A percentile compares a stretch with the other conserved stretches of the same genome.
phyloP scores from a whole-genome alignment of 2,888 invertebrate species.

The Thera obeliscata region DNA sequence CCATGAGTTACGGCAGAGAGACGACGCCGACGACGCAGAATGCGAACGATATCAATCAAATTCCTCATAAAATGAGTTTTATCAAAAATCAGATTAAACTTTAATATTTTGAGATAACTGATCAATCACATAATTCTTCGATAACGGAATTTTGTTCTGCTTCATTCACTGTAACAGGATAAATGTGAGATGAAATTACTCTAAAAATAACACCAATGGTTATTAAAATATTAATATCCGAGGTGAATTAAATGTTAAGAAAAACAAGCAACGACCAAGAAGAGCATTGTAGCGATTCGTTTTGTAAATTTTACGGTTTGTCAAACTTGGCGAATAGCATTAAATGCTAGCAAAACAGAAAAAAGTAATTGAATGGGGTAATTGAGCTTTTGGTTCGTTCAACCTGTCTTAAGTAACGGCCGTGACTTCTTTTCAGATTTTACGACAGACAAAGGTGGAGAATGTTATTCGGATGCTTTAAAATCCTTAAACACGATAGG shows the following conservation, averaged over 20 bases:
- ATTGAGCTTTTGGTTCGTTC: constrained; percentile 57
- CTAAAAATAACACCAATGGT: constrained; percentile 1
- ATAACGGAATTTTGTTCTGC: constrained; percentile 28
- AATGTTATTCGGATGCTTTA: no score
- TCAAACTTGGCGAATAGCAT: constrained; percentile 50
- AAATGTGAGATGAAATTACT: constrained; percentile 14
- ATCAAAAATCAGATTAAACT: constrained; percentile 43
- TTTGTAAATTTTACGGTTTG: constrained; percentile 63
- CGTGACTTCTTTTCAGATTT: not conserved
- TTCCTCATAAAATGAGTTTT: constrained; percentile 46
- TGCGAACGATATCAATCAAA: constrained; percentile 51
- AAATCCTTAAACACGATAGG: no score
- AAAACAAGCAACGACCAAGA: constrained; percentile 28
- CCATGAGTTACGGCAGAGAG: constrained; percentile 45
- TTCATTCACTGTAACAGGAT: constrained; percentile 21
- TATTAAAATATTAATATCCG: constrained; percentile 6
- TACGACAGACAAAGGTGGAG: no score
- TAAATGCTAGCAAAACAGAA: constrained; percentile 51
- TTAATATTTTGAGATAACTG: constrained; percentile 30
- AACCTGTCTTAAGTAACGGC: constrained; percentile 42
- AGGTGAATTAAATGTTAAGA: constrained; percentile 18
- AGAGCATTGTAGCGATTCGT: constrained; percentile 56
- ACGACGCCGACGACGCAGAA: constrained; percentile 30
- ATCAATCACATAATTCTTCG: constrained; percentile 31
- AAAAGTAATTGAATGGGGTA: constrained; percentile 44